Evolutionary conservation across 2,113 vertebrate species (phyloP).

Genomic region (Lampris megalopsis): DNA sequence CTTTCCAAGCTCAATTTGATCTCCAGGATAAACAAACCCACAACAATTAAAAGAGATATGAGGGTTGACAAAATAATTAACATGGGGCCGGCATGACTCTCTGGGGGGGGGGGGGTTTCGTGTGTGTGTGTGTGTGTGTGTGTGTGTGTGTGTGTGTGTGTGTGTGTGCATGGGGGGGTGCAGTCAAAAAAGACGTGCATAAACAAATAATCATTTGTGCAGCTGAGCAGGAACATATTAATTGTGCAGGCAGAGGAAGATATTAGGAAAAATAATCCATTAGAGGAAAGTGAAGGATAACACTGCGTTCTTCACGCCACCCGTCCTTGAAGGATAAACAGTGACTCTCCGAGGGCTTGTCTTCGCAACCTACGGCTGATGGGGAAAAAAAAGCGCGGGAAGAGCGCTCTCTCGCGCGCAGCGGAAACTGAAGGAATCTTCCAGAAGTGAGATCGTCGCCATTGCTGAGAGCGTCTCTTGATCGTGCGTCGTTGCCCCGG

Average conservation of each 20-base stretch:
- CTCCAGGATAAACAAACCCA: slow-evolving; percentile 73
- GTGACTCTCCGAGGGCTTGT: slow-evolving; percentile 5
- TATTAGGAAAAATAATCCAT: slow-evolving; percentile 40
- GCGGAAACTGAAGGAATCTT: slow-evolving; percentile 17
- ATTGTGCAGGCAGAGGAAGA: slow-evolving; percentile 48
- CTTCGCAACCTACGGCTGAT: slow-evolving; percentile 30
- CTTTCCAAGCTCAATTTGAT: slow-evolving; percentile 72
- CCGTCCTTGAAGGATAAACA: slow-evolving; percentile 40
- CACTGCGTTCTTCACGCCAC: not conserved
- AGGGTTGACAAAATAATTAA: slow-evolving; percentile 81
- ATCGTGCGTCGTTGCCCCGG: slow-evolving; percentile 34
- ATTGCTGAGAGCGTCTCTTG: slow-evolving; percentile 32
- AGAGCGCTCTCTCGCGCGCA: not conserved
- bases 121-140: not conserved
- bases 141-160: not conserved
- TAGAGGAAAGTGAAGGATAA: slow-evolving; percentile 7
- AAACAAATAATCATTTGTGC: slow-evolving; percentile 74
- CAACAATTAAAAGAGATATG: slow-evolving; percentile 80
- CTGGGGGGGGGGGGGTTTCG: slow-evolving; percentile 3
- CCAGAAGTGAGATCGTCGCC: slow-evolving; percentile 20
- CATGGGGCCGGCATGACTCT: slow-evolving; percentile 68
- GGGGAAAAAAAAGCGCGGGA: slow-evolving; percentile 37
- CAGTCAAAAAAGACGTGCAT: slow-evolving; percentile 61
- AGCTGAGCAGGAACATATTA: slow-evolving; percentile 64
- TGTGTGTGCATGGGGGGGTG: not conserved